These are phyloP conservation scores for Syngnathus typhle DNA, from an alignment of 2,113 vertebrate genomes.

Conservation along the genomic window DNA sequence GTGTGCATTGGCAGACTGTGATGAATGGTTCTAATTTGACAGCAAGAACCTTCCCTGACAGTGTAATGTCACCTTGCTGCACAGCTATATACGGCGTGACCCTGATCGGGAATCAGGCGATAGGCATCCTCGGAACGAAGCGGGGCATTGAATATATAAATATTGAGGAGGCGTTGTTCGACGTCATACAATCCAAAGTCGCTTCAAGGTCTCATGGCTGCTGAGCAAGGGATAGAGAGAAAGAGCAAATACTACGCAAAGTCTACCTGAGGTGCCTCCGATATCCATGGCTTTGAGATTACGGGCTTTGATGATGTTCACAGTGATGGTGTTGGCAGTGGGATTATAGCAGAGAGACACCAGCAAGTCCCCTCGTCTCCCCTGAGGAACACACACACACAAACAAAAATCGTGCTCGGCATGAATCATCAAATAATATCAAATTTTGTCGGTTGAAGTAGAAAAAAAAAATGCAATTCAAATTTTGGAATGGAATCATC, in stretches of 20 bases:
- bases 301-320: conserved; percentile 98
- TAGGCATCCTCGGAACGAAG: conserved; percentile 5
- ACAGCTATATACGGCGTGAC: conserved; percentile 16
- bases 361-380: conserved; percentile 66
- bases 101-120: conserved; percentile 18
- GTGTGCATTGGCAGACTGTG: too few species aligned
- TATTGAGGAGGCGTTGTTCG: conserved; percentile 4
- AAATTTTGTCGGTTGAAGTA: conserved; percentile 14
- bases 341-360: conserved; percentile 91
- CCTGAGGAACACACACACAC: conserved; percentile 42
- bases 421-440: conserved; percentile 40
- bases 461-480: conserved; percentile 6
- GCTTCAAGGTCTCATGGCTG: conserved; percentile 1
- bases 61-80: conserved; percentile 55
- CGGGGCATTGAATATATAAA: conserved; percentile 30
- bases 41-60: conserved; percentile 19
- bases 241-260: conserved; percentile 20
- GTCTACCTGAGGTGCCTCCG: conserved; percentile 91
- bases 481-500: conserved; percentile 5
- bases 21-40: neutral
- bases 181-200: conserved; percentile 15
- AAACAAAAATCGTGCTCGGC: conserved; percentile 7
- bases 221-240: conserved; percentile 14
- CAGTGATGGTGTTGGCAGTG: conserved; percentile 94
- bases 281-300: conserved; percentile 99